These are phyloP conservation scores for Luperina nickerlii DNA, from an alignment of 2,888 invertebrate species.

Conservation along the genomic window DNA sequence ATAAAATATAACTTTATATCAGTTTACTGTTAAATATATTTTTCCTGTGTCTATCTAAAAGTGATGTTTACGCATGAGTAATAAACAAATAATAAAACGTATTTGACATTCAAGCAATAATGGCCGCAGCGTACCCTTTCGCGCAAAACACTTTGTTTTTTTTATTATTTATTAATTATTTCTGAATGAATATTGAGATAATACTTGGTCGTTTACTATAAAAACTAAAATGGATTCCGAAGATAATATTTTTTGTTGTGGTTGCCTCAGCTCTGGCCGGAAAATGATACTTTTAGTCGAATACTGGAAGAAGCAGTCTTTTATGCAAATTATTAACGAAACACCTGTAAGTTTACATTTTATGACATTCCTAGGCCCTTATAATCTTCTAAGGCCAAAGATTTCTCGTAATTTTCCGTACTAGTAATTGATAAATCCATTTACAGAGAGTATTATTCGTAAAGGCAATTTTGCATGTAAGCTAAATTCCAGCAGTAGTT, in stretches of 20 bases:
- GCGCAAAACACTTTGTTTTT: conserved; percentile 47
- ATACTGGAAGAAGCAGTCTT: conserved; percentile 72
- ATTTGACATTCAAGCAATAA: conserved; percentile 48
- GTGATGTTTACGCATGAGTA: neutral
- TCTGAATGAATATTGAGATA: conserved; percentile 54
- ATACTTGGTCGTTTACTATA: neutral
- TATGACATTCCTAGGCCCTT: neutral
- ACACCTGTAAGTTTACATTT: conserved; percentile 71
- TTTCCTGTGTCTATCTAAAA: neutral
- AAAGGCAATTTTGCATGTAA: neutral
- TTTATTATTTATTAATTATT: conserved; percentile 54
- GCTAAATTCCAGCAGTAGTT: too few relatives aligned
- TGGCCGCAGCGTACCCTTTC: conserved; percentile 51
- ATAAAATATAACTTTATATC: neutral
- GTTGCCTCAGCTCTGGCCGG: conserved; percentile 77
- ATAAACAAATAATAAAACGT: conserved; percentile 50
- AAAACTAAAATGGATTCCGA: conserved; percentile 61
- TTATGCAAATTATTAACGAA: conserved; percentile 78
- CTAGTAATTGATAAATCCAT: neutral
- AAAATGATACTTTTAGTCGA: conserved; percentile 76
- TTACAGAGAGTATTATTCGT: neutral
- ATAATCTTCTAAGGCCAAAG: neutral
- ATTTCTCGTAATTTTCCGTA: neutral
- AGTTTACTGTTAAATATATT: neutral
- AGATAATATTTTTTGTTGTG: conserved; percentile 72